These are phyloP conservation scores for Porites australiensis DNA, from an alignment of 64 coral and sea anemone genomes.

Conservation along the genomic window DNA sequence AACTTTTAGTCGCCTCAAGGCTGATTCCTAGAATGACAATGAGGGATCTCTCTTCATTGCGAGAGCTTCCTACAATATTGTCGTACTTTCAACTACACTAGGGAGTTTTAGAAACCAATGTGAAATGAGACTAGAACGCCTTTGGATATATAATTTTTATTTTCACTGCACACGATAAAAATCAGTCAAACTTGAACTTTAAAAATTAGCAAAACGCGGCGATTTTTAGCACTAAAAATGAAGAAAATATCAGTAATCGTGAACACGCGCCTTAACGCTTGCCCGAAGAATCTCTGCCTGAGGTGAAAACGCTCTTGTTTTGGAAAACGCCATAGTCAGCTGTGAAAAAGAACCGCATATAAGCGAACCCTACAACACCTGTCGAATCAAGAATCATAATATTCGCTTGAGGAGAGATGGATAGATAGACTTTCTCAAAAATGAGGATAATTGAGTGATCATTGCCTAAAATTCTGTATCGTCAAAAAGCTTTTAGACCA, in stretches of 20 bases:
- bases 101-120: background rate
- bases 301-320: slow-evolving; percentile 8
- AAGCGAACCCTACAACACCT: slow-evolving; percentile 30
- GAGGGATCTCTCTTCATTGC: background rate
- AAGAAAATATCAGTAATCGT: background rate
- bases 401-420: slow-evolving; percentile 35
- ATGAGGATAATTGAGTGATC: background rate
- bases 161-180: no score
- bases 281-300: background rate
- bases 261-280: background rate
- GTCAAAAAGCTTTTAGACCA: background rate
- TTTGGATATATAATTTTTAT: no score
- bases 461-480: background rate
- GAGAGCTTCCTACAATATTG: background rate
- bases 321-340: slow-evolving; percentile 23
- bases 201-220: background rate
- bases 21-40: background rate
- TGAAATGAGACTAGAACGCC: background rate
- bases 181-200: no score
- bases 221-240: background rate
- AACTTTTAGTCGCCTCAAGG: background rate
- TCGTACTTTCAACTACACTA: background rate
- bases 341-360: slow-evolving; percentile 18
- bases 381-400: slow-evolving; percentile 12
- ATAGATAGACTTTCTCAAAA: slow-evolving; percentile 14